Evolutionary conservation across 2,113 vertebrate genomes (phyloP).

Genomic region (Helogale parvula): DNA sequence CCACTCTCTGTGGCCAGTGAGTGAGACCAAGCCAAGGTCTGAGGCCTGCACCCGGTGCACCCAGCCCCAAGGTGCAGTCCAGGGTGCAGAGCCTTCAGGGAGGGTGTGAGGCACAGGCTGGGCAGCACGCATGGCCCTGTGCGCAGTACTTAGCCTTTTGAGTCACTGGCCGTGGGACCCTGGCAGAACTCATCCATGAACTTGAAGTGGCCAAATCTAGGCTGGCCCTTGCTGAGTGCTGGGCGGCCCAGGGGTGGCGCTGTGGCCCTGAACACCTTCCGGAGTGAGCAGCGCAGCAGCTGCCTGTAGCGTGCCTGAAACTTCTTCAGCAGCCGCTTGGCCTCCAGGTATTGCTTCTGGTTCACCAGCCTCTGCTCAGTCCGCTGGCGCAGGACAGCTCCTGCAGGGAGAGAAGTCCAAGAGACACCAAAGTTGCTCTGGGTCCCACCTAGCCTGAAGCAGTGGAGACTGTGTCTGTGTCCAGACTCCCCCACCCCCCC

Average conservation of each 20-base stretch:
- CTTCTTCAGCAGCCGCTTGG: constrained; percentile 75
- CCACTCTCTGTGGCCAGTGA: neutral
- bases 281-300: neutral
- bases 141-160: constrained; percentile 45
- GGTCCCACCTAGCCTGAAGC: neutral
- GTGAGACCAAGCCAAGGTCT: neutral
- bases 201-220: constrained; percentile 61
- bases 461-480: neutral
- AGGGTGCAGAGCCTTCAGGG: neutral
- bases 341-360: constrained; percentile 74
- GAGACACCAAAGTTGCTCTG: neutral
- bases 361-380: constrained; percentile 58
- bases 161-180: constrained; percentile 46
- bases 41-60: neutral
- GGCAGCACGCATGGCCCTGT: rapidly evolving
- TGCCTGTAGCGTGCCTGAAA: constrained; percentile 70
- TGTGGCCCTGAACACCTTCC: neutral
- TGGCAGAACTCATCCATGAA: constrained; percentile 76
- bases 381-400: neutral
- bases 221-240: neutral
- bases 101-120: neutral
- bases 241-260: neutral
- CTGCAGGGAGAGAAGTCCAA: constrained; percentile 19
- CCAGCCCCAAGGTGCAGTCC: rapidly evolving
- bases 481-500: neutral